phyloP scores from a whole-genome alignment of 1,140 invertebrate genomes.

The Teleopsis dalmanni region DNA sequence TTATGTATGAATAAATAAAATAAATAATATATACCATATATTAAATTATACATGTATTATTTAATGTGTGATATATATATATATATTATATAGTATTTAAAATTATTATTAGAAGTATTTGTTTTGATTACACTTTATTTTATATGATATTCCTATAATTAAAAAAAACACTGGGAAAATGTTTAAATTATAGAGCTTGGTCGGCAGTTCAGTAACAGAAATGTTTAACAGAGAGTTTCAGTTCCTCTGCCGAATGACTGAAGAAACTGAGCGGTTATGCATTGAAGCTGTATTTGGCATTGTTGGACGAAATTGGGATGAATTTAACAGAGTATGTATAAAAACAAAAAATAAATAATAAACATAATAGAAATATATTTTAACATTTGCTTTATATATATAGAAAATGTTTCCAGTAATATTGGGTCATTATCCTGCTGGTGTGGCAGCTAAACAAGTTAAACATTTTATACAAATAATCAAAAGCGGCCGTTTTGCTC shows the following conservation, averaged over 20 bases:
- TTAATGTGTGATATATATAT: no score
- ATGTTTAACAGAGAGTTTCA: constrained; percentile 42
- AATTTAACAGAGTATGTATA: constrained; percentile 32
- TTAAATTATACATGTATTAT: no score
- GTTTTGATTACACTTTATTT: background rate
- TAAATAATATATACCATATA: no score
- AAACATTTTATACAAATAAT: constrained; percentile 43
- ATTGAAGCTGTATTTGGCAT: constrained; percentile 41
- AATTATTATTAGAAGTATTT: background rate
- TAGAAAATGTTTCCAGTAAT: constrained; percentile 62
- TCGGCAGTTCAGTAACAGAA: constrained; percentile 37
- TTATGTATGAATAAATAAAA: no score
- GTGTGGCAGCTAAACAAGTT: constrained; percentile 39
- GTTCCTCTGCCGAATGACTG: constrained; percentile 40
- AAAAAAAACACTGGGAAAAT: no score
- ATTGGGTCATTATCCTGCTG: constrained; percentile 57
- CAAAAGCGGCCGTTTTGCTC: constrained; percentile 30
- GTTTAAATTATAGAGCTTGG: constrained; percentile 29
- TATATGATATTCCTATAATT: background rate
- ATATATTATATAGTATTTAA: no score
- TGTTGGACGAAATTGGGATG: constrained; percentile 38
- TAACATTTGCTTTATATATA: background rate
- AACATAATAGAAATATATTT: background rate
- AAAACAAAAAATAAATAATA: constrained; percentile 18
- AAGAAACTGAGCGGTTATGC: constrained; percentile 36